These are phyloP conservation scores for Hypercompe scribonia DNA, from an alignment of 2,888 invertebrate species.

Conservation along the genomic window DNA sequence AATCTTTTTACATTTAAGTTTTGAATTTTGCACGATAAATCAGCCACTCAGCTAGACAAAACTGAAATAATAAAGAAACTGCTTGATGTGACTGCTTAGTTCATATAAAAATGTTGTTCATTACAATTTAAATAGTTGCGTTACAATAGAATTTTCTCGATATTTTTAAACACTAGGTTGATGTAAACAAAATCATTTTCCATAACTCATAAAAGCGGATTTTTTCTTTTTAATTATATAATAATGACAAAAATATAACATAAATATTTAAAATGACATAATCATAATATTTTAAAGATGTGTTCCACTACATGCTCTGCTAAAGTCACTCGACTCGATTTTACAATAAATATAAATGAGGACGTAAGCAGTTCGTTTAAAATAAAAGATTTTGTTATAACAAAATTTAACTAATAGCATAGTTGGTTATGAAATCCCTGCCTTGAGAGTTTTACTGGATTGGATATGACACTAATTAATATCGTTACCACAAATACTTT, in stretches of 20 bases:
- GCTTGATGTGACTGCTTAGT: too few species aligned
- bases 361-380: neutral
- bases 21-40: too few species aligned
- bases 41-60: too few species aligned
- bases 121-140: too few species aligned
- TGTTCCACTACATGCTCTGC: neutral
- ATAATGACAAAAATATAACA: neutral
- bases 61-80: too few species aligned
- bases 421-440: neutral
- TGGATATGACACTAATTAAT: slow-evolving; percentile 29
- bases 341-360: neutral
- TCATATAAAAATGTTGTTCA: too few species aligned
- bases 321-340: neutral
- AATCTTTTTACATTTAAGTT: too few species aligned
- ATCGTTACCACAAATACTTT: slow-evolving; percentile 15
- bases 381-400: neutral
- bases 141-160: too few species aligned
- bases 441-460: slow-evolving; percentile 16
- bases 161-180: too few species aligned
- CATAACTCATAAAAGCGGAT: neutral
- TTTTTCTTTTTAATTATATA: neutral
- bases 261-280: neutral
- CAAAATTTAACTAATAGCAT: neutral
- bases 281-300: neutral
- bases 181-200: too few species aligned